A percentile compares a stretch with the other conserved stretches of the same genome.
Conservation (phyloP, 1,140 invertebrate species). For the Drosophila trapezifrons region DNA sequence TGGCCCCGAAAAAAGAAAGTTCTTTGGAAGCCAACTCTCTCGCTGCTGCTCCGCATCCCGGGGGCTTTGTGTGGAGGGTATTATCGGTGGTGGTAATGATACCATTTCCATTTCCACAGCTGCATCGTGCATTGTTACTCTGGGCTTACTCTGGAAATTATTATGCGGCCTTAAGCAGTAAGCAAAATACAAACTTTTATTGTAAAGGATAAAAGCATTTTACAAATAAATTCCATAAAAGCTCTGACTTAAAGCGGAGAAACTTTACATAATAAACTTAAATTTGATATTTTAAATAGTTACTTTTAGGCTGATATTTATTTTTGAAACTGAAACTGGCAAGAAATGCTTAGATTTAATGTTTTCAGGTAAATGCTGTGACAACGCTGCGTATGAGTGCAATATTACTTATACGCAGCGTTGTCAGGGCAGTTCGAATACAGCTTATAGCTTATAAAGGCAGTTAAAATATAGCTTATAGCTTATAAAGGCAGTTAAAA, state of each 20-base stretch:
- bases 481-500: too few relatives aligned
- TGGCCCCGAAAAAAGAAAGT: slow-evolving; percentile 42
- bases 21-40: slow-evolving; percentile 33
- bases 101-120: slow-evolving; percentile 17
- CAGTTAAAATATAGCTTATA: too few relatives aligned
- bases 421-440: too few relatives aligned
- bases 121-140: background rate
- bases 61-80: background rate
- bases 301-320: too few relatives aligned
- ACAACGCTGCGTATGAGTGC: background rate
- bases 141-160: slow-evolving; percentile 6
- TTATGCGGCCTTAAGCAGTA: slow-evolving; percentile 4
- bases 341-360: too few relatives aligned
- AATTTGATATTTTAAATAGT: background rate
- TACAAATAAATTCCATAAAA: background rate
- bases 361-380: background rate
- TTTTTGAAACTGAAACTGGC: too few relatives aligned
- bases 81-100: slow-evolving; percentile 19
- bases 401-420: too few relatives aligned
- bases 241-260: background rate
- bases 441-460: too few relatives aligned
- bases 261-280: background rate
- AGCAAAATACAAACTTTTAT: slow-evolving; percentile 9
- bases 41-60: background rate
- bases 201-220: background rate